These are phyloP conservation scores for Drosophila mimetica DNA, from an alignment of 2,888 invertebrate species.

Conservation along the genomic window DNA sequence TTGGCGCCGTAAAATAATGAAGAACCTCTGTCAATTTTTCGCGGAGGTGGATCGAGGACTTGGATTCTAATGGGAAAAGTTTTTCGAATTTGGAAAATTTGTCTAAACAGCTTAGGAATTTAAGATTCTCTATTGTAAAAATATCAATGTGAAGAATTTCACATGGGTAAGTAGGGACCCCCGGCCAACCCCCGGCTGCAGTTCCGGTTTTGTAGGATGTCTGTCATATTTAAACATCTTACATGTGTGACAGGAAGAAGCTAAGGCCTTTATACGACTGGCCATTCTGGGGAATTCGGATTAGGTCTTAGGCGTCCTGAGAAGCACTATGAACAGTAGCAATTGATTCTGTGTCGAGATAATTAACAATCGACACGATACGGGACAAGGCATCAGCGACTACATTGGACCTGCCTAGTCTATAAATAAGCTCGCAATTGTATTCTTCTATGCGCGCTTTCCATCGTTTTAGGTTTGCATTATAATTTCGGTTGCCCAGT, in stretches of 20 bases:
- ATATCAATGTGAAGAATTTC: not conserved
- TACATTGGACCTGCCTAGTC: not conserved
- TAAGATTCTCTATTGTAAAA: not conserved
- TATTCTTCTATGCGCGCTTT: not conserved
- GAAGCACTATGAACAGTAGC: not conserved
- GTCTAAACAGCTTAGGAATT: not conserved
- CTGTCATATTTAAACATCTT: not conserved
- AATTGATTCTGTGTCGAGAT: not conserved
- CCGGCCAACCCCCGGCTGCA: too few relatives aligned
- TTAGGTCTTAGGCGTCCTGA: not conserved
- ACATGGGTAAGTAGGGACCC: not conserved
- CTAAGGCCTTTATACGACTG: not conserved
- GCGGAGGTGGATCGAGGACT: not conserved
- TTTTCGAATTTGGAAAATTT: not conserved
- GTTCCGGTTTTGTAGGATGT: not conserved
- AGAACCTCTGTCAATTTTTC: not conserved
- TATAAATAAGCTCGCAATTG: constrained; percentile 4
- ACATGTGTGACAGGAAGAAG: not conserved
- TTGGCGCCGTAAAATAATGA: not conserved
- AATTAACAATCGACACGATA: not conserved
- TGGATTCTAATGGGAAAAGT: not conserved
- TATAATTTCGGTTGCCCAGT: not conserved
- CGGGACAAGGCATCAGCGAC: not conserved
- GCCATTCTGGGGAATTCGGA: not conserved
- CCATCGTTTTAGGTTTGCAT: not conserved